Evolutionary conservation across 2,797 vertebrate species (phyloP).

Genomic region (Pelodytes ibericus): DNA sequence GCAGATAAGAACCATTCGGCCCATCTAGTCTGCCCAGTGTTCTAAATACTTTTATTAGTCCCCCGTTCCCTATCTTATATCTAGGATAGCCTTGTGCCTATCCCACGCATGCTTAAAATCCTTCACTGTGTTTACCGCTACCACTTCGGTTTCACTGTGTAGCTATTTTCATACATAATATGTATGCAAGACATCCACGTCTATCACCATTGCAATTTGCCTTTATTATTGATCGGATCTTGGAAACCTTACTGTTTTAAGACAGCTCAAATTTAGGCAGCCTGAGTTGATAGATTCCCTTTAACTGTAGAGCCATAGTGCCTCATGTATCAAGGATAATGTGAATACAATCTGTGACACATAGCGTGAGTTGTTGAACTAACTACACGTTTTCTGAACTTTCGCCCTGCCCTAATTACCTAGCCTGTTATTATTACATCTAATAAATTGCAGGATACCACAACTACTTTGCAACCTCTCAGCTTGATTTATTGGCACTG

Average conservation of each 20-base stretch:
- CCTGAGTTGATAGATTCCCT: slow-evolving; percentile 22
- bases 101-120: no score
- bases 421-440: slow-evolving; percentile 73
- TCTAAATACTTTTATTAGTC: no score
- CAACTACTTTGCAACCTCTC: slow-evolving; percentile 74
- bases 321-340: slow-evolving; percentile 70
- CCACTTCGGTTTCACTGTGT: no score
- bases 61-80: no score
- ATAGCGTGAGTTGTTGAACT: slow-evolving; percentile 70
- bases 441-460: slow-evolving; percentile 73
- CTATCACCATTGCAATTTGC: not conserved
- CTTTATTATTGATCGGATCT: not conserved
- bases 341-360: slow-evolving; percentile 70
- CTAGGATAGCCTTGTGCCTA: no score
- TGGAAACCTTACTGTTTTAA: not conserved
- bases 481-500: slow-evolving; percentile 66
- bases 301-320: slow-evolving; percentile 66
- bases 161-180: no score
- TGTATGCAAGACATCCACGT: not conserved
- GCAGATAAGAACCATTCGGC: no score
- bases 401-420: slow-evolving; percentile 73
- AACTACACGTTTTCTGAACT: slow-evolving; percentile 70
- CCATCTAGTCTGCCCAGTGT: no score
- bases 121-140: no score
- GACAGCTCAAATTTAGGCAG: not conserved